A percentile compares a stretch with the other conserved stretches of the same genome.
Conservation (phyloP, 2,797 vertebrate genomes). For the Chaetophractus vellerosus region DNA sequence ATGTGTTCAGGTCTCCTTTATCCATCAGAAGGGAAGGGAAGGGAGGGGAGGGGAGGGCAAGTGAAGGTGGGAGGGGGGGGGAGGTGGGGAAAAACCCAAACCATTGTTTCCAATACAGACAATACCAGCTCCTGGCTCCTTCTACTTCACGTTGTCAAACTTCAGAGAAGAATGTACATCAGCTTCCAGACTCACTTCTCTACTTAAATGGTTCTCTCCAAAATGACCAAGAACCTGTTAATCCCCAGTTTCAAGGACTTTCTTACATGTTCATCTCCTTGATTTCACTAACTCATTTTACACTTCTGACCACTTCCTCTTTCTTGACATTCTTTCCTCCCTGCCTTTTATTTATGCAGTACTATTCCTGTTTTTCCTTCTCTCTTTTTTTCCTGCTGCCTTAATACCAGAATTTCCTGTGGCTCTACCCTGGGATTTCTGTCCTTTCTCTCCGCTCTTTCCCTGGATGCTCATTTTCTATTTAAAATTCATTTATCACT, state of each 20-base stretch:
- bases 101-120: neutral
- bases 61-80: too few relatives aligned
- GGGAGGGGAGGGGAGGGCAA: neutral
- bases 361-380: neutral
- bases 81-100: neutral
- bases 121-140: neutral
- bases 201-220: neutral
- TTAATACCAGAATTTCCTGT: neutral
- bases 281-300: neutral
- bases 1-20: constrained; percentile 24
- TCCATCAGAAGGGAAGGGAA: neutral
- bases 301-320: neutral
- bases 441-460: neutral
- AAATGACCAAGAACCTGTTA: neutral
- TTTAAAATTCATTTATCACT: neutral
- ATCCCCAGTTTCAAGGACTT: neutral
- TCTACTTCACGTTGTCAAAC: neutral
- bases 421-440: neutral
- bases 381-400: neutral
- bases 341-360: constrained; percentile 41
- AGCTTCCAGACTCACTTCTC: neutral
- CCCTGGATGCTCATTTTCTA: neutral
- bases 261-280: neutral
- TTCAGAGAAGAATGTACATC: neutral
- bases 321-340: neutral